phyloP scores from a whole-genome alignment of 2,888 invertebrate genomes.

The Sminthurides aquaticus region DNA sequence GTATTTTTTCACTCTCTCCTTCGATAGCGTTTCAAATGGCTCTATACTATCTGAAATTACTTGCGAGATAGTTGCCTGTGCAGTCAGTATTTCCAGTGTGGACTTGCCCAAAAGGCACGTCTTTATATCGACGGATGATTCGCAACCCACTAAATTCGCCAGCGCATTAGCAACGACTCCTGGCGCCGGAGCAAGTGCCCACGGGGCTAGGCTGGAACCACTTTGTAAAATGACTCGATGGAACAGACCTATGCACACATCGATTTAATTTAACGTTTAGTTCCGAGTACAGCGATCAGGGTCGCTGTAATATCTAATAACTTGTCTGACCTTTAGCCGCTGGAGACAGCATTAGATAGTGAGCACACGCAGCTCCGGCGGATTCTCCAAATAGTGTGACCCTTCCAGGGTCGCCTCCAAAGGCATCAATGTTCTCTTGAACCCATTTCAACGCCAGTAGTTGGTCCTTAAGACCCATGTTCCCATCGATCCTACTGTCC shows the following conservation, averaged over 20 bases:
- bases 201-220: constrained; percentile 1
- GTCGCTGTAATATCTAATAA: too few species aligned
- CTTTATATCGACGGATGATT: too few species aligned
- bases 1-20: too few species aligned
- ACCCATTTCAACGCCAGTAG: constrained; percentile 15
- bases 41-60: too few species aligned
- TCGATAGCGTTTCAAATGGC: too few species aligned
- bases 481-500: neutral
- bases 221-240: constrained; percentile 10
- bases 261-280: too few species aligned
- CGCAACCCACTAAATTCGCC: too few species aligned
- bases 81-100: constrained; percentile 1
- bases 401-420: constrained; percentile 4
- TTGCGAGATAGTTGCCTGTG: too few species aligned
- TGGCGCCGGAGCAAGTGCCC: neutral
- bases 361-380: constrained; percentile 6
- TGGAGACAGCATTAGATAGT: constrained; percentile 9
- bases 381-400: constrained; percentile 17
- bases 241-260: constrained; percentile 15
- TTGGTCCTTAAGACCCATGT: constrained; percentile 10
- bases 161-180: neutral
- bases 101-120: too few species aligned
- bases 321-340: constrained; percentile 11
- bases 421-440: constrained; percentile 5
- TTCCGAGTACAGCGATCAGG: too few species aligned